phyloP scores from a whole-genome alignment of 2,113 vertebrate species.

The Anas platyrhynchos region DNA sequence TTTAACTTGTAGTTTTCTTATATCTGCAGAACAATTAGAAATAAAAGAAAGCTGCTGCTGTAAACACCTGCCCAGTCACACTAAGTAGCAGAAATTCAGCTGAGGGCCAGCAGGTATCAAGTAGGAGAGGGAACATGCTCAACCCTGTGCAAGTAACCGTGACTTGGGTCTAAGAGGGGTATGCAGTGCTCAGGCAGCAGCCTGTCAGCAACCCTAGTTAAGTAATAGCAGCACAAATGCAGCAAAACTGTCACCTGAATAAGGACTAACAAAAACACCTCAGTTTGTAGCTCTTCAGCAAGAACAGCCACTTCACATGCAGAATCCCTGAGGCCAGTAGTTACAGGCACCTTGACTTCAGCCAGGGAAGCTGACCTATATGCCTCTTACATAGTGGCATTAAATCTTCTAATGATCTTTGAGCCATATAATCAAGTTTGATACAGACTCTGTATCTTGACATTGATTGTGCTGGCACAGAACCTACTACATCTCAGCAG shows the following conservation, averaged over 20 bases:
- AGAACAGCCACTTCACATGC: background rate
- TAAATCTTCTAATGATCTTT: background rate
- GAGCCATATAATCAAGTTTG: background rate
- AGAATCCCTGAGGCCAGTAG: slow-evolving; percentile 7
- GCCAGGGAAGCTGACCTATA: background rate
- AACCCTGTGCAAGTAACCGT: background rate
- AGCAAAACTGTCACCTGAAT: slow-evolving; percentile 25
- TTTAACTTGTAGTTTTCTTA: background rate
- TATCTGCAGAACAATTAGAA: background rate
- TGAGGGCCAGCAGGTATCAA: background rate
- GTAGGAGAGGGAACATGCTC: background rate
- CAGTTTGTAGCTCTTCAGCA: background rate
- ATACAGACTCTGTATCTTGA: background rate
- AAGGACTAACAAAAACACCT: background rate
- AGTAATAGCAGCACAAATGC: slow-evolving; percentile 9
- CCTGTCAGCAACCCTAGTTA: background rate
- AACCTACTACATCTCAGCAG: background rate
- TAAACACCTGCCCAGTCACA: slow-evolving; percentile 5
- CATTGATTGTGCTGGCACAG: background rate
- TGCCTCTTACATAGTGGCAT: background rate
- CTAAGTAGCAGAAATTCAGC: slow-evolving; percentile 6
- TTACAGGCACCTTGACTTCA: slow-evolving; percentile 5
- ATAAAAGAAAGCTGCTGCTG: slow-evolving; percentile 8
- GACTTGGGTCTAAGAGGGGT: background rate
- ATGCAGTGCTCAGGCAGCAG: background rate